Conservation (phyloP, 2,888 invertebrate species). For the Aplocera efformata region DNA sequence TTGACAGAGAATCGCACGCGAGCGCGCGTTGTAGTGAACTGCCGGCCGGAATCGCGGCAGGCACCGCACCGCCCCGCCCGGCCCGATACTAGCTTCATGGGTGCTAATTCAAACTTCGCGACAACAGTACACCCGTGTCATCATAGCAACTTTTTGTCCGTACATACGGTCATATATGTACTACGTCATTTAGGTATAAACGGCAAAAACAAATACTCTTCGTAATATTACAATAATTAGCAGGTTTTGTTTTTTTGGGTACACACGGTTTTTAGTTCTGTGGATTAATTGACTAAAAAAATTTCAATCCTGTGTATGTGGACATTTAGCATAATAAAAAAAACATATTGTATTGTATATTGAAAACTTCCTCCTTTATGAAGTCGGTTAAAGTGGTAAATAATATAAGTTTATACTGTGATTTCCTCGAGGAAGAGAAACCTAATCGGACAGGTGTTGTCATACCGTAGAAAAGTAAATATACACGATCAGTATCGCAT, state of each 20-base stretch:
- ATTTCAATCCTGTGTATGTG: too few relatives aligned
- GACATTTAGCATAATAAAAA: too few relatives aligned
- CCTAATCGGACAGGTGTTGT: too few relatives aligned
- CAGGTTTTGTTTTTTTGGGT: too few relatives aligned
- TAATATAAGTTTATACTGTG: too few relatives aligned
- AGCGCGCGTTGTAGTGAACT: slow-evolving; percentile 68
- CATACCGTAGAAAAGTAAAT: too few relatives aligned
- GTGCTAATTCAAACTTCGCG: slow-evolving; percentile 63
- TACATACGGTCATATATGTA: slow-evolving; percentile 26
- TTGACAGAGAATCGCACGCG: slow-evolving; percentile 70
- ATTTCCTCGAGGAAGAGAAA: too few relatives aligned
- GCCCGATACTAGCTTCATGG: slow-evolving; percentile 43
- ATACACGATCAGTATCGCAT: slow-evolving; percentile 41
- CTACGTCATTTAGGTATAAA: slow-evolving; percentile 15
- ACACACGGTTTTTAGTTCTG: too few relatives aligned
- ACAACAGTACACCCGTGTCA: slow-evolving; percentile 24
- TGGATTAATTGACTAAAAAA: too few relatives aligned
- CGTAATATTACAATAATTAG: not conserved
- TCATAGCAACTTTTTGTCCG: slow-evolving; percentile 20
- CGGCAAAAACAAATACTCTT: slow-evolving; percentile 18
- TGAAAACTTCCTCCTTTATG: too few relatives aligned
- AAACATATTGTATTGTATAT: too few relatives aligned
- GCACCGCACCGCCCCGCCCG: slow-evolving; percentile 33
- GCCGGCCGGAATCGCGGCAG: slow-evolving; percentile 48
- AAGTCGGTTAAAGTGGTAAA: too few relatives aligned